These are phyloP conservation scores for Bubo blakistoni DNA, from an alignment of 2,113 vertebrate species.

Conservation along the genomic window DNA sequence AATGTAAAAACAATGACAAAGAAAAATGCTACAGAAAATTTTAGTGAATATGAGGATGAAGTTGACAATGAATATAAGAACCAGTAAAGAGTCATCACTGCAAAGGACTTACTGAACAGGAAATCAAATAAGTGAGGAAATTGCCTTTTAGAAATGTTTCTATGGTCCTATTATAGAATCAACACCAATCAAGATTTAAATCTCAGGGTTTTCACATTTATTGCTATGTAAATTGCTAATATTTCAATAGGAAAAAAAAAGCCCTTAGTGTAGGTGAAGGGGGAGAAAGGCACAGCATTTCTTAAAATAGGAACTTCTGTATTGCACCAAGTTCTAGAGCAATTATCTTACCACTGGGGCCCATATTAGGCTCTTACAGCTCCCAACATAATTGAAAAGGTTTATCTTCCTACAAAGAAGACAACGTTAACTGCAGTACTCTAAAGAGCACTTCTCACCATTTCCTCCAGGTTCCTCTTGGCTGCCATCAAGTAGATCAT, in stretches of 20 bases:
- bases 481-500: not conserved
- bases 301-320: not conserved
- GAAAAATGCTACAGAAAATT: not conserved
- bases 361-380: not conserved
- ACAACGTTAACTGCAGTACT: not conserved
- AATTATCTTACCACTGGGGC: not conserved
- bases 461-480: not conserved
- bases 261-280: not conserved
- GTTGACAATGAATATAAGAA: not conserved
- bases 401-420: slow-evolving; percentile 36
- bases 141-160: not conserved
- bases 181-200: not conserved
- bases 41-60: not conserved
- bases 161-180: not conserved
- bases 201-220: not conserved
- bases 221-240: not conserved
- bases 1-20: not conserved
- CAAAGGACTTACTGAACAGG: not conserved
- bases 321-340: not conserved
- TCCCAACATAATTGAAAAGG: slow-evolving; percentile 42
- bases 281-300: not conserved
- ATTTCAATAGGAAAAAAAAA: not conserved
- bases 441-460: not conserved
- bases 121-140: not conserved
- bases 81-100: not conserved